Evolutionary conservation across 2,797 vertebrate genomes (phyloP), one percentile per base, ranked within the genome.

Genomic region (Pelobates cultripes): DNA sequence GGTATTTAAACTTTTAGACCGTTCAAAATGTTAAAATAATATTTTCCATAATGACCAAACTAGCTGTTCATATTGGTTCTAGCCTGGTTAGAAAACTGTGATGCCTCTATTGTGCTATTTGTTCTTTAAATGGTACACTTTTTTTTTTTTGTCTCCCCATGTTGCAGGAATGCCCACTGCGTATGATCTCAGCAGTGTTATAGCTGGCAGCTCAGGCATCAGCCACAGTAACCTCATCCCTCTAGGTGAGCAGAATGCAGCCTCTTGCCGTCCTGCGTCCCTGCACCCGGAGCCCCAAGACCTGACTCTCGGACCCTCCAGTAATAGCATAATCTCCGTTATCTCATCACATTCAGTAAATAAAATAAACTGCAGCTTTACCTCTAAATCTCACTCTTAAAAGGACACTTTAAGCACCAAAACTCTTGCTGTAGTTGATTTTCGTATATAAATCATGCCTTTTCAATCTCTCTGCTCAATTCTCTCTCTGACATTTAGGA

Each of bases 151-250:
- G 51, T 44, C 45, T 82, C 12, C 60, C 57, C 10, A 5, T 70
- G 14, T 55, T 45, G 7, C 89, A 97, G 97, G 96, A 87, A 97
- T 98, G 96, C 96, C 96, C 55, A 90, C 96, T 43, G 96, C 97
- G 85, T 98, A 98, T 82, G 97, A 98, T 93, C 95, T 98, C 89
- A 98, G 97, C 91, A 96, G 96, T 89, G 96, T 97, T 90, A 97
- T 97, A 4, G 94, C 6, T 66, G 91, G 96, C 7, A 92, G 96
- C 85, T 91, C 96, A 45, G 87, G 95, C 14, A 96, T 95, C 84
- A 93, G 95, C 89, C 96, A 97, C 93, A 98, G 97, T 94, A 98
- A 98, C 94, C 94, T 98, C 90, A 98, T 98, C 88, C 97, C 97
- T 85, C 87, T 98, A 80, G 97, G 97, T 98, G 95, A 86, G 94